Percentiles rank a stretch among this genome's conserved stretches.
Evolutionary conservation across 2,888 invertebrate species (phyloP).

Genomic region (Arge pagana): DNA sequence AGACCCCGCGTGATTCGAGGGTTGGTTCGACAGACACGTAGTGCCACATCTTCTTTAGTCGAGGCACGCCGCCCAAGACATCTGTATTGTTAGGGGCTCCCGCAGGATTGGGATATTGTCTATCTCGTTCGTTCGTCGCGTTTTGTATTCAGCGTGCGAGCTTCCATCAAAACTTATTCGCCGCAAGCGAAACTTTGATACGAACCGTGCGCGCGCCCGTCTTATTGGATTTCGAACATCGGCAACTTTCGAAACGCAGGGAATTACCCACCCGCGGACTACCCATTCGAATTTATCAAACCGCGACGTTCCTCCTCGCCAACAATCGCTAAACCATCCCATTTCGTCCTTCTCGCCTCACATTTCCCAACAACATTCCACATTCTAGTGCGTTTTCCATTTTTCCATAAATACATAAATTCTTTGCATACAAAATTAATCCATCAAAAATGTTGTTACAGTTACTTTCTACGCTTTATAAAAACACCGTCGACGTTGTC

Average conservation of each 20-base stretch:
- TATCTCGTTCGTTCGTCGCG: conserved; percentile 24
- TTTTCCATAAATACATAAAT: no score
- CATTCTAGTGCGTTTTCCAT: no score
- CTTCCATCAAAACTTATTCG: conserved; percentile 49
- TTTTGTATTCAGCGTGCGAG: conserved; percentile 48
- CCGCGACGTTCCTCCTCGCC: no score
- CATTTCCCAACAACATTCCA: no score
- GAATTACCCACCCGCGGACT: no score
- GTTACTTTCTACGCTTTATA: no score
- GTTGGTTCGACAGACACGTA: conserved; percentile 19
- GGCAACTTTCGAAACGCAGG: neutral
- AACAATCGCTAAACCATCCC: no score
- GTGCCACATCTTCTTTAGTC: conserved; percentile 13
- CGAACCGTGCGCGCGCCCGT: conserved; percentile 32
- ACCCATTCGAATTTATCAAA: no score
- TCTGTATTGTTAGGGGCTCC: conserved; percentile 23
- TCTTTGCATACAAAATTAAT: no score
- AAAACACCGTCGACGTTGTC: no score
- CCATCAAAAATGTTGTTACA: no score
- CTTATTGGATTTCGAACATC: conserved; percentile 44
- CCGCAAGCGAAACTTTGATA: conserved; percentile 44
- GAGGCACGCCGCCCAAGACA: conserved; percentile 18
- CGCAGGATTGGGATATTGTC: conserved; percentile 21
- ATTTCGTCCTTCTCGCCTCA: no score
- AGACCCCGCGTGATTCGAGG: conserved; percentile 13